Percentiles rank a stretch among this genome's conserved stretches.
These are phyloP conservation scores for Amphiduros pacificus DNA, from an alignment of 2,888 invertebrate species.

Conservation along the genomic window DNA sequence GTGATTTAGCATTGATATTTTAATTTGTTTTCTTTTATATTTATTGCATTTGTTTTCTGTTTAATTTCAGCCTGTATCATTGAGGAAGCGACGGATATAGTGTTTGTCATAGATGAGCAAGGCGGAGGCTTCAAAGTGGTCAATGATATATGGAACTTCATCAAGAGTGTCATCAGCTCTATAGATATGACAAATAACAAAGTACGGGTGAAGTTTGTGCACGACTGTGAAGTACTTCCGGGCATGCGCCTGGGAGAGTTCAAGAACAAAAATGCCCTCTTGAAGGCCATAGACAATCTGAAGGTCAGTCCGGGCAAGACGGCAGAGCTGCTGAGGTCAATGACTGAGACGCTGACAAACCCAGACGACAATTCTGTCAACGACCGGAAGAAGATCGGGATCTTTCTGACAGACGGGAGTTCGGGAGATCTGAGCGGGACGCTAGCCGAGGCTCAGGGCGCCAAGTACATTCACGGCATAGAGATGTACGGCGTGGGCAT, in stretches of 20 bases:
- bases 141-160: constrained; percentile 19
- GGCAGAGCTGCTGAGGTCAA: constrained; percentile 18
- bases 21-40: too few relatives aligned
- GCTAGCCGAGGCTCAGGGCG: constrained; percentile 22
- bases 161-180: constrained; percentile 19
- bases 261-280: constrained; percentile 16
- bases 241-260: constrained; percentile 11
- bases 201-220: constrained; percentile 24
- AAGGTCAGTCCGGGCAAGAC: constrained; percentile 2
- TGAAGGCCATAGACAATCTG: constrained; percentile 5
- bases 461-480: constrained; percentile 19
- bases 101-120: constrained; percentile 23
- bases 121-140: constrained; percentile 3
- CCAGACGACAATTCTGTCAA: constrained; percentile 5
- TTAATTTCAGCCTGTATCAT: constrained; percentile 17
- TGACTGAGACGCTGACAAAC: constrained; percentile 14
- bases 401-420: constrained; percentile 26
- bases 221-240: constrained; percentile 20
- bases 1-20: too few relatives aligned
- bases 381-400: constrained; percentile 16
- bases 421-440: constrained; percentile 20
- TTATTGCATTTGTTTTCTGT: too few relatives aligned
- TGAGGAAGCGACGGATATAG: constrained; percentile 17
- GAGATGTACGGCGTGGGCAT: constrained; percentile 24
- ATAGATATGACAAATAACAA: constrained; percentile 20